phyloP scores from a whole-genome alignment of 2,888 invertebrate genomes.

The Scrobipalpa costella region DNA sequence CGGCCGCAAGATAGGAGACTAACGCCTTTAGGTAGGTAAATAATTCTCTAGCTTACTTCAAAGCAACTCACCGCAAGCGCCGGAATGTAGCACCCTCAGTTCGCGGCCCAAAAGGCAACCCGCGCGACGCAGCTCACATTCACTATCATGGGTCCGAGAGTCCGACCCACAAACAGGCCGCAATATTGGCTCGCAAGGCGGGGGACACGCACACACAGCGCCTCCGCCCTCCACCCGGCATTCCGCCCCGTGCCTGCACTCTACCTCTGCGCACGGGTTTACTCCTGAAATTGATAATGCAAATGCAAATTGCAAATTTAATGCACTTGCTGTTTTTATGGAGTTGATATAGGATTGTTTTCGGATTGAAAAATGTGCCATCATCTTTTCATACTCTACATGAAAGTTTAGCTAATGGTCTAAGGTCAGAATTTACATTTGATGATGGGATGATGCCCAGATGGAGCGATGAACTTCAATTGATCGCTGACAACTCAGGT shows the following conservation, averaged over 20 bases:
- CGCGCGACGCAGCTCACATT: slow-evolving; percentile 89
- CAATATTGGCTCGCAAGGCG: slow-evolving; percentile 89
- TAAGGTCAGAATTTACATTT: too few species aligned
- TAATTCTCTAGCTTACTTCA: too few species aligned
- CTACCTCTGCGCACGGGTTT: slow-evolving; percentile 91
- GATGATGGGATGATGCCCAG: too few species aligned
- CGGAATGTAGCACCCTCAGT: slow-evolving; percentile 69
- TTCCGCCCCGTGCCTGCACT: slow-evolving; percentile 89
- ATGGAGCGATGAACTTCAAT: too few species aligned
- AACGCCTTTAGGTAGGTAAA: too few species aligned
- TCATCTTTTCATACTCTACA: too few species aligned
- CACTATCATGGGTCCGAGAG: slow-evolving; percentile 90
- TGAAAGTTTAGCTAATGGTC: too few species aligned
- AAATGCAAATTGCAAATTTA: too few species aligned
- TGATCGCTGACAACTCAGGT: too few species aligned
- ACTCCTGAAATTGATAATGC: slow-evolving; percentile 82
- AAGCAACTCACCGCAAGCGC: slow-evolving; percentile 75
- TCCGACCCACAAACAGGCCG: slow-evolving; percentile 93
- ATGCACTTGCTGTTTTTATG: background rate
- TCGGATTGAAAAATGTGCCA: background rate
- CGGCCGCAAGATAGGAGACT: too few species aligned
- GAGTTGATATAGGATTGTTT: background rate
- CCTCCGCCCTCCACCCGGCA: slow-evolving; percentile 90
- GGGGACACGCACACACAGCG: slow-evolving; percentile 92
- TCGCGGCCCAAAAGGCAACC: slow-evolving; percentile 83